Conservation (phyloP, 2,113 vertebrate genomes). For the Cynopterus brachyotis region DNA sequence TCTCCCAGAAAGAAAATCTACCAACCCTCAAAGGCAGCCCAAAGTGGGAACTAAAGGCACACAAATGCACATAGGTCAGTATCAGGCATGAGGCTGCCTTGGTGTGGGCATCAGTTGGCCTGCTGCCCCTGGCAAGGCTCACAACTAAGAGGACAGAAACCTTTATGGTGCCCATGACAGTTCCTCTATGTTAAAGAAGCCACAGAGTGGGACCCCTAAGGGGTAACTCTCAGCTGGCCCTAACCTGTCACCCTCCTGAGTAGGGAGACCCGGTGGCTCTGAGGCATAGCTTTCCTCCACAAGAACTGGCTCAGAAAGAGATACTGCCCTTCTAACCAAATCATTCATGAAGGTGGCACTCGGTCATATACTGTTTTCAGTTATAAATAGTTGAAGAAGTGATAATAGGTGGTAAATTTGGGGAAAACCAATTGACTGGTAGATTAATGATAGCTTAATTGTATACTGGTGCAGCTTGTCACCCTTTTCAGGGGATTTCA, state of each 20-base stretch:
- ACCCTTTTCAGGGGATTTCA: constrained; percentile 14
- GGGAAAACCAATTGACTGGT: constrained; percentile 57
- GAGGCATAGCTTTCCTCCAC: not conserved
- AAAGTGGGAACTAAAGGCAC: not conserved
- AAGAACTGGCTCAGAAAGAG: not conserved
- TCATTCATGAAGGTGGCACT: not conserved
- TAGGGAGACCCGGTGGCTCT: not conserved
- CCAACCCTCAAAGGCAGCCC: not conserved
- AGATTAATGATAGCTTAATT: constrained; percentile 27
- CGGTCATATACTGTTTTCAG: constrained; percentile 53
- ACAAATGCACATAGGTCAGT: not conserved
- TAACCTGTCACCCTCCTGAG: not conserved
- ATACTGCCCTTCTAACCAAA: not conserved
- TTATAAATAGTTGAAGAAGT: not conserved
- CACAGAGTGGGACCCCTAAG: not conserved
- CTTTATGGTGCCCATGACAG: not conserved
- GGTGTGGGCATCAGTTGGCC: not conserved
- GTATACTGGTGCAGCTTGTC: not conserved
- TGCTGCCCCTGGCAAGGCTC: not conserved
- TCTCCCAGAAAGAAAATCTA: constrained; percentile 41
- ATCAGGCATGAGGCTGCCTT: not conserved
- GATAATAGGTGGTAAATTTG: not conserved
- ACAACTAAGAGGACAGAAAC: not conserved
- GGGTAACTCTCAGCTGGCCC: not conserved
- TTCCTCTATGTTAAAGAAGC: not conserved